phyloP scores from a whole-genome alignment of 2,113 vertebrate genomes.

The Puffinus mauretanicus region DNA sequence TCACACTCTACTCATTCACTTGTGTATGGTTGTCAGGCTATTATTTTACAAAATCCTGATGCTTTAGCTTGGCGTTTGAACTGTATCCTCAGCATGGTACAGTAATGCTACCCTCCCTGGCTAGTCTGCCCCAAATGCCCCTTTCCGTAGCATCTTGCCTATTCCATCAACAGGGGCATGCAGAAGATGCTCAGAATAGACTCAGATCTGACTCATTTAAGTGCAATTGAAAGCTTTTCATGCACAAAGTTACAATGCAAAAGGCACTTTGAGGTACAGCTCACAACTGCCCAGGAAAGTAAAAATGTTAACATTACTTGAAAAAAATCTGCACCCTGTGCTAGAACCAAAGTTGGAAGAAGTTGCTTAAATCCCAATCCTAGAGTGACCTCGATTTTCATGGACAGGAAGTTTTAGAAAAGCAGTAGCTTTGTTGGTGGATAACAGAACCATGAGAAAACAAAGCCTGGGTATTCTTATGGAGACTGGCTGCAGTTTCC shows the following conservation, averaged over 20 bases:
- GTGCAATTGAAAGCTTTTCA: neutral
- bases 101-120: neutral
- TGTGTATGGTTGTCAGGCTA: rapidly evolving
- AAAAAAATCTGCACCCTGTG: neutral
- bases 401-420: neutral
- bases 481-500: neutral
- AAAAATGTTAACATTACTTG: neutral
- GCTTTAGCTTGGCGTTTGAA: neutral
- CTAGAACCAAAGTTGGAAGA: neutral
- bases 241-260: neutral
- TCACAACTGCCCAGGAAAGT: neutral
- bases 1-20: too few relatives aligned
- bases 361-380: neutral
- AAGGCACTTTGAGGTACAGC: neutral
- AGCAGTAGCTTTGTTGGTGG: neutral
- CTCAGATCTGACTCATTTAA: neutral
- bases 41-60: neutral
- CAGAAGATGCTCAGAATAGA: neutral
- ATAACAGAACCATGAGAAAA: neutral
- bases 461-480: neutral
- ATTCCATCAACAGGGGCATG: rapidly evolving
- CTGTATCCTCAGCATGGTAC: neutral
- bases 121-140: neutral
- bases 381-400: neutral
- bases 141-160: neutral